Evolutionary conservation across 2,888 invertebrate genomes (phyloP).

Genomic region (Drosophila pseudotalamancana): DNA sequence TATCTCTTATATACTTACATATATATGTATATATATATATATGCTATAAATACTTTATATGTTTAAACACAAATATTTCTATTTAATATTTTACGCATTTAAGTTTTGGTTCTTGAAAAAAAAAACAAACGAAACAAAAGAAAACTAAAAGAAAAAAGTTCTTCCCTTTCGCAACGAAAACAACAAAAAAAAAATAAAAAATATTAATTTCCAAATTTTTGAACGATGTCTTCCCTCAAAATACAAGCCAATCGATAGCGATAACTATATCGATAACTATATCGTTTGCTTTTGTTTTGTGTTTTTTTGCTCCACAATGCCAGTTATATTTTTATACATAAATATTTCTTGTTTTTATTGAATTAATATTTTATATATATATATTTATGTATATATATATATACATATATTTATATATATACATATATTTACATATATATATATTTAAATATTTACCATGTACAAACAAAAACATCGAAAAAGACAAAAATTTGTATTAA

Average conservation of each 20-base stretch:
- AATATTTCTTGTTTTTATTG: slow-evolving; percentile 35
- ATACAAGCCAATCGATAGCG: slow-evolving; percentile 20
- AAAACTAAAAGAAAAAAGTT: slow-evolving; percentile 1
- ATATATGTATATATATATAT: slow-evolving; percentile 10
- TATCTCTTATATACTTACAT: slow-evolving; percentile 49
- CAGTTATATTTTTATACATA: slow-evolving; percentile 30
- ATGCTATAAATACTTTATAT: slow-evolving; percentile 9
- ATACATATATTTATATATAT: neutral
- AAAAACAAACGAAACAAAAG: neutral
- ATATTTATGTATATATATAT: neutral
- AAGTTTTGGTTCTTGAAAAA: slow-evolving; percentile 50
- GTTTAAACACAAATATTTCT: slow-evolving; percentile 4
- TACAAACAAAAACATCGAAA: slow-evolving; percentile 34
- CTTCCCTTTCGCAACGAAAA: slow-evolving; percentile 54
- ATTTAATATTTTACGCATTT: slow-evolving; percentile 14
- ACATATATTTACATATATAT: slow-evolving; percentile 19
- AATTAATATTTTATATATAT: neutral
- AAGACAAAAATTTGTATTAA: slow-evolving; percentile 21
- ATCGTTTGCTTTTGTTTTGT: neutral
- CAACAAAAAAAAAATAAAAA: slow-evolving; percentile 2
- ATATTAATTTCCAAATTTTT: slow-evolving; percentile 24
- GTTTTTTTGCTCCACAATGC: slow-evolving; percentile 35
- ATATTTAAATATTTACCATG: slow-evolving; percentile 32
- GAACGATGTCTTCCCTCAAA: slow-evolving; percentile 48
- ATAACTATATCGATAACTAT: slow-evolving; percentile 9